These are phyloP conservation scores for Folsomia manolachei DNA, from an alignment of 2,888 invertebrate genomes.

Conservation along the genomic window DNA sequence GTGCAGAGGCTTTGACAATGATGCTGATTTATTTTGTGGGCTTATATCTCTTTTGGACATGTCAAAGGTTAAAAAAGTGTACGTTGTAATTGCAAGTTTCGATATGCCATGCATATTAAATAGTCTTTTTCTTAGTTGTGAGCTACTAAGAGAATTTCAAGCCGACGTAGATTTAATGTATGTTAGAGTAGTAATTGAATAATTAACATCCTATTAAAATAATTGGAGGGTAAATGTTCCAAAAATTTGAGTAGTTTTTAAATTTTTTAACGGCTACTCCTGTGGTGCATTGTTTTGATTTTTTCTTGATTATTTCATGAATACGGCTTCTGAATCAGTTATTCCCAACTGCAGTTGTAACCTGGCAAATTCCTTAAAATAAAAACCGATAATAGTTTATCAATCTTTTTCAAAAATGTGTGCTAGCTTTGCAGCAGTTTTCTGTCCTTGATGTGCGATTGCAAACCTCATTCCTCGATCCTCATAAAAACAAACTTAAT, in stretches of 20 bases:
- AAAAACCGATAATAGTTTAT: too few species aligned
- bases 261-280: constrained; percentile 15
- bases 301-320: too few species aligned
- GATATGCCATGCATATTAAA: background rate
- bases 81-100: background rate
- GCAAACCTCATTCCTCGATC: too few species aligned
- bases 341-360: too few species aligned
- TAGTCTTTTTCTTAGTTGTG: background rate
- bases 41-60: background rate
- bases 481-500: too few species aligned
- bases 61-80: background rate
- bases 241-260: background rate
- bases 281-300: constrained; percentile 2
- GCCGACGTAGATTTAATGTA: background rate
- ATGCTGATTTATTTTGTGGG: background rate
- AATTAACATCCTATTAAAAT: background rate
- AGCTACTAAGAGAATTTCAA: background rate
- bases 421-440: too few species aligned
- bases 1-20: background rate
- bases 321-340: too few species aligned
- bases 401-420: too few species aligned
- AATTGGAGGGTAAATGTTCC: background rate
- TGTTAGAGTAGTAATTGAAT: background rate
- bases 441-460: too few species aligned
- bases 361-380: too few species aligned